Evolutionary conservation across 2,797 vertebrate genomes (phyloP), one percentile per base, ranked within the genome.

Genomic region (Phyllotis vaccarum): DNA sequence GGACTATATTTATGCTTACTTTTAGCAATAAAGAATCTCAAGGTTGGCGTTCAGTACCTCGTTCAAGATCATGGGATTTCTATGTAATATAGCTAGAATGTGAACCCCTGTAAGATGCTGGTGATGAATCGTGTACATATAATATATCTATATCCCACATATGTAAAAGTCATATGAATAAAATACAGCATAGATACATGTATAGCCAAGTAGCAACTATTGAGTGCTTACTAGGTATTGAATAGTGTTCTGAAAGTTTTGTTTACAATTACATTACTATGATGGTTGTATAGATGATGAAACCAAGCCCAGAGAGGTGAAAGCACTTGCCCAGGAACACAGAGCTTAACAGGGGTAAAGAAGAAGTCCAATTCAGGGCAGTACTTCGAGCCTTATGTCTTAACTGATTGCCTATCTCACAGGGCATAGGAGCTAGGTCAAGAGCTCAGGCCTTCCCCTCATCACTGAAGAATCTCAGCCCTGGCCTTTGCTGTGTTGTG

Each of bases 1-100:
- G 11, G 17, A 46, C 37, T 43, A 6, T 60, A 75, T 75, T 46
- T 72, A 74, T 19, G 40, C 13, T 31, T 60, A 31, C 24, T 86
- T 95, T 92, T 66, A 86, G 86, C 95, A 76, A 93, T 90, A 62
- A 93, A 86, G 14, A 81, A 66, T 83, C 43, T 92, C 6, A 37
- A 43, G 37, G 37, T 89, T 40, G 40, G 17, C 4, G 29, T 54
- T 58, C 11, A 14, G 10, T 27, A 86, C 46, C 16, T 81, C 81
- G 52, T 10, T 85, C 17, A 24, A 72, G 52, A 80, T 86, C 43
- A 76, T 66, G 88, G 70, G 34, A 52, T 31, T 86, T 52, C 40
- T 62, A 52, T 2, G 62, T 8, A 88, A 5, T 9, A 14, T 66
- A 70, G 58, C n/a, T 93, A 54, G 52, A 93, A 60, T 87, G 81